Evolutionary conservation across 2,888 invertebrate genomes (phyloP).

Genomic region (Herminia tarsipennalis): DNA sequence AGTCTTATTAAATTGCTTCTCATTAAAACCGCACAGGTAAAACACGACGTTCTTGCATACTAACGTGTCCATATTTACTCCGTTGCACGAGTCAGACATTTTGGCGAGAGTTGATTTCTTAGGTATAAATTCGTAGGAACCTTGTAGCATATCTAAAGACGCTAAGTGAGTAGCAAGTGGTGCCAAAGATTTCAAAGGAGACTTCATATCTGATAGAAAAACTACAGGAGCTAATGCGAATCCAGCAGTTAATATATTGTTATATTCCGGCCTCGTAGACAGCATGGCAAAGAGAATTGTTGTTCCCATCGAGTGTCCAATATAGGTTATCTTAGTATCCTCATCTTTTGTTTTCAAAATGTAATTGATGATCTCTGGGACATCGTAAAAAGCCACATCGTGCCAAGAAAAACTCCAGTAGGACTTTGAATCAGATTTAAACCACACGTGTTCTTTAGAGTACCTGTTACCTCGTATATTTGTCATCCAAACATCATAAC

Average conservation of each 20-base stretch:
- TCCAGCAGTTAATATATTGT: slow-evolving; percentile 87
- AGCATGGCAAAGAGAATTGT: slow-evolving; percentile 91
- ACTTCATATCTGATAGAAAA: slow-evolving; percentile 87
- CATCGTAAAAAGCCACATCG: slow-evolving; percentile 94
- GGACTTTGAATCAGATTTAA: slow-evolving; percentile 82
- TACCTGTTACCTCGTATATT: slow-evolving; percentile 93
- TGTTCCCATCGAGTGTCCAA: slow-evolving; percentile 97
- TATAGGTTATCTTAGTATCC: slow-evolving; percentile 84
- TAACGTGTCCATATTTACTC: slow-evolving; percentile 75
- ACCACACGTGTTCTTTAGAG: slow-evolving; percentile 86
- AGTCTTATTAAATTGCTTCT: slow-evolving; percentile 88
- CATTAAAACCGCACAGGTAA: slow-evolving; percentile 89
- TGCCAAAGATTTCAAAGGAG: slow-evolving; percentile 88
- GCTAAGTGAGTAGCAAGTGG: slow-evolving; percentile 86
- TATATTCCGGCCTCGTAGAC: slow-evolving; percentile 88
- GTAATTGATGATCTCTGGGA: slow-evolving; percentile 94
- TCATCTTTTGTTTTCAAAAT: slow-evolving; percentile 64
- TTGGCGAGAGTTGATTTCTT: slow-evolving; percentile 85
- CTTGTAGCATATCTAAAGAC: slow-evolving; percentile 87
- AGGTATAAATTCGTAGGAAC: slow-evolving; percentile 90
- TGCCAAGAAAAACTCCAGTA: slow-evolving; percentile 94
- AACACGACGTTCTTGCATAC: slow-evolving; percentile 91
- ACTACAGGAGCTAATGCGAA: slow-evolving; percentile 90
- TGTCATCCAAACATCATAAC: slow-evolving; percentile 93
- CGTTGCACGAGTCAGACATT: slow-evolving; percentile 85